Conservation (phyloP, 2,888 invertebrate genomes). For the Lochmaea crataegi region DNA sequence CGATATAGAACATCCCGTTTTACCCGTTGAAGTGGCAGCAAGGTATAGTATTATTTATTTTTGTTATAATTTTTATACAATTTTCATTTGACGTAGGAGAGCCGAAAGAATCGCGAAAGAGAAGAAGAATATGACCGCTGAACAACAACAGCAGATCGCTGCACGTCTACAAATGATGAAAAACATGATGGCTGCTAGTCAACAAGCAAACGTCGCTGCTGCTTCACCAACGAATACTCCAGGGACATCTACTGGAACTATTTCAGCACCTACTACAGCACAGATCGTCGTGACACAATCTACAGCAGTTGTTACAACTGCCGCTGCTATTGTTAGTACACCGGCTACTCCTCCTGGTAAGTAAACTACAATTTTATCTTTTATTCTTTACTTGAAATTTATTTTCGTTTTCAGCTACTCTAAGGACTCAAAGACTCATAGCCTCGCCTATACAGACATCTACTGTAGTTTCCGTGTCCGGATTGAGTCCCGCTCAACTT, state of each 20-base stretch:
- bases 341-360: constrained; percentile 60
- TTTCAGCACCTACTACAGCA: constrained; percentile 43
- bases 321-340: constrained; percentile 62
- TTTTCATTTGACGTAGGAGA: constrained; percentile 64
- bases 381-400: not conserved
- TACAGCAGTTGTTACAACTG: constrained; percentile 48
- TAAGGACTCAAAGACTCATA: constrained; percentile 61
- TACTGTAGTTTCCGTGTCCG: constrained; percentile 63
- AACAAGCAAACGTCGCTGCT: constrained; percentile 33
- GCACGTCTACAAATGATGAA: constrained; percentile 58
- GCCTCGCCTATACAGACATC: constrained; percentile 61
- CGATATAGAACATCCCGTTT: constrained; percentile 83
- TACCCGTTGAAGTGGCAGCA: constrained; percentile 84
- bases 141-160: constrained; percentile 54
- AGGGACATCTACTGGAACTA: constrained; percentile 34
- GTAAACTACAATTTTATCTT: constrained; percentile 21
- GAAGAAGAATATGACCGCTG: constrained; percentile 69
- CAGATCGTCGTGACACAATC: constrained; percentile 49
- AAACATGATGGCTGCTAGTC: constrained; percentile 47
- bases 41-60: constrained; percentile 47
- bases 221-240: constrained; percentile 30
- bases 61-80: not conserved
- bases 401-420: constrained; percentile 50
- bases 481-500: constrained; percentile 61
- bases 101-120: constrained; percentile 89